Evolutionary conservation across 92 coral and sea anemone species (phyloP).

Genomic region (Desmophyllum pertusum): DNA sequence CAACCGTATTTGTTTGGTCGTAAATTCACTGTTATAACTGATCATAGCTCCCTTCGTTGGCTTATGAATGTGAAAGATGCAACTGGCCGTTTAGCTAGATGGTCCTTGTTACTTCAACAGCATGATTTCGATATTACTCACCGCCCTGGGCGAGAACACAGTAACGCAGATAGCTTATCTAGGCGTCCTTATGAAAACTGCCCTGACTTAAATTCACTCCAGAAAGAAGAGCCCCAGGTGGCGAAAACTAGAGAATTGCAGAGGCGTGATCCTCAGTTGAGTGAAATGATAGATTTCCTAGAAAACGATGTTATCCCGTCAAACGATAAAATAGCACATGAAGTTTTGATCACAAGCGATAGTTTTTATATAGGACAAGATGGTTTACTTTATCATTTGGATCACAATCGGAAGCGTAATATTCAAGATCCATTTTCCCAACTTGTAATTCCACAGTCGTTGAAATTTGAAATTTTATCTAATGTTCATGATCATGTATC

Average conservation of each 20-base stretch:
- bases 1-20: too few relatives aligned
- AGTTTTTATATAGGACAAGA: slow-evolving; percentile 32
- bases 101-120: slow-evolving; percentile 43
- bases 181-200: slow-evolving; percentile 39
- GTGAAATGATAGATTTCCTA: slow-evolving; percentile 4
- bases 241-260: too few relatives aligned
- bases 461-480: slow-evolving; percentile 29
- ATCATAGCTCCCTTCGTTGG: slow-evolving; percentile 48
- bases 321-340: slow-evolving; percentile 3
- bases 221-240: not conserved
- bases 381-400: slow-evolving; percentile 37
- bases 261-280: not conserved
- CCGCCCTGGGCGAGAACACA: slow-evolving; percentile 39
- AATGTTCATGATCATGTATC: slow-evolving; percentile 47
- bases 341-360: slow-evolving; percentile 20
- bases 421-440: slow-evolving; percentile 31
- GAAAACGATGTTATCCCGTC: slow-evolving; percentile 16
- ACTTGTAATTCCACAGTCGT: slow-evolving; percentile 30
- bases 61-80: too few relatives aligned
- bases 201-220: slow-evolving; percentile 7
- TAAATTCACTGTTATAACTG: slow-evolving; percentile 37
- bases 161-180: slow-evolving; percentile 52
- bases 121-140: slow-evolving; percentile 44
- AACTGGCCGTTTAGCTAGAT: slow-evolving; percentile 42
- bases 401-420: slow-evolving; percentile 9